phyloP scores from a whole-genome alignment of 2,113 vertebrate genomes.

The Phainopepla nitens region DNA sequence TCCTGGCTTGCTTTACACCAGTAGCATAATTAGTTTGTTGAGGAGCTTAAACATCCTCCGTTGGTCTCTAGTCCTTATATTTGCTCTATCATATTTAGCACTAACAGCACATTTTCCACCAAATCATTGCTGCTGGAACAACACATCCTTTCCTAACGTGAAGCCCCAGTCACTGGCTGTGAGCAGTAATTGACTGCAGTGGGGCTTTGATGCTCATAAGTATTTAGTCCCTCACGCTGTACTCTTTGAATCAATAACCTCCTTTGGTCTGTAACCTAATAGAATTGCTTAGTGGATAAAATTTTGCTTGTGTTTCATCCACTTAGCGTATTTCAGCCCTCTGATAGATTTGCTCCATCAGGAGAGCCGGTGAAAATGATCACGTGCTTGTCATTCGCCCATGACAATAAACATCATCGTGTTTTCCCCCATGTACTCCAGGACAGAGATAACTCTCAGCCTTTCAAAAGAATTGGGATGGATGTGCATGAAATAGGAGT shows the following conservation, averaged over 20 bases:
- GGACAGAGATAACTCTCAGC: neutral
- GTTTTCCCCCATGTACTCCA: neutral
- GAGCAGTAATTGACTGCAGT: neutral
- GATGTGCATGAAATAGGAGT: neutral
- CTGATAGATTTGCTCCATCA: neutral
- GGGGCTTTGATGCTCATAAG: neutral
- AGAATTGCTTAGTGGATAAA: conserved; percentile 14
- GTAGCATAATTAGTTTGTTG: neutral
- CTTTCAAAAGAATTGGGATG: neutral
- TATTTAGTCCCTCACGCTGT: neutral
- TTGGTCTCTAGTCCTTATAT: neutral
- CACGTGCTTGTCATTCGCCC: fast-evolving
- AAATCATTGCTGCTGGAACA: neutral
- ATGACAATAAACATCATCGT: neutral
- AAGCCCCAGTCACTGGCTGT: neutral
- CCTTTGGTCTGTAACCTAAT: neutral
- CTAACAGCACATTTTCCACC: neutral
- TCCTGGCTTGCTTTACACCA: neutral
- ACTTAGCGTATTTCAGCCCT: neutral
- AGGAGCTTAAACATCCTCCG: neutral
- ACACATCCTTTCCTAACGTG: neutral
- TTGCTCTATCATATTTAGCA: neutral
- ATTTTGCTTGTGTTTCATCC: conserved; percentile 11
- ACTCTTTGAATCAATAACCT: conserved; percentile 13
- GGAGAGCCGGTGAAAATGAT: neutral